Evolutionary conservation across 2,113 vertebrate genomes (phyloP), one percentile per base, ranked within the genome.

Genomic region (Chaetops frenatus): DNA sequence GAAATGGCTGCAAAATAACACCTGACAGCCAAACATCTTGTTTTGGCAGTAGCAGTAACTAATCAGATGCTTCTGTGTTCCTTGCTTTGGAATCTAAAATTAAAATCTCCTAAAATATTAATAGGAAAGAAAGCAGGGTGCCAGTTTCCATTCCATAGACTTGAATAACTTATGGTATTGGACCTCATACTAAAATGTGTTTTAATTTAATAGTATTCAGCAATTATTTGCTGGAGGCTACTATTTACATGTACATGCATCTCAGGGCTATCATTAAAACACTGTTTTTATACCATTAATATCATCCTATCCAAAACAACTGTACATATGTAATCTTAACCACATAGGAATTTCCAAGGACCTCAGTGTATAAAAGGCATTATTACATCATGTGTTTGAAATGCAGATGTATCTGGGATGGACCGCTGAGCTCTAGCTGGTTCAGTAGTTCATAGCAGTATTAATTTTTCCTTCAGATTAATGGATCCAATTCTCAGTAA

Each of bases 381-480:
- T 80, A 85, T 95, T 95, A 91, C 90, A 95, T 94, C 87, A 94
- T 88, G 33, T 36, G 38, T 73, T 89, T 88, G 79, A 95, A 97
- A 96, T 62, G 87, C 60, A 92, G 81, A 67, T 71, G 7, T 81
- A 64, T 84, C 73, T 95, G 78, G 81, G 85, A 70, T 80, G 81
- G 85, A 88, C 81, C 0, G 0, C 85, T 84, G 73, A 42, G 61
- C 57, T 91, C 64, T 91, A 71, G 56, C 67, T 91, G 87, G 72
- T 80, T 95, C 84, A 87, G 87, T 87, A 95, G 87, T 83, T 94
- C 87, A 90, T 28, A 47, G 71, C 74, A 77, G 29, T 42, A 80
- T 73, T 88, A 94, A 85, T 90, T 94, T 76, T 94, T 90, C 51
- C 61, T 85, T 36, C 36, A 80, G 65, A 93, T 62, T 74, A 92